A percentile compares a stretch with the other conserved stretches of the same genome.
phyloP scores from a whole-genome alignment of 2,888 invertebrate genomes.

The Drosophila meridionalis region DNA sequence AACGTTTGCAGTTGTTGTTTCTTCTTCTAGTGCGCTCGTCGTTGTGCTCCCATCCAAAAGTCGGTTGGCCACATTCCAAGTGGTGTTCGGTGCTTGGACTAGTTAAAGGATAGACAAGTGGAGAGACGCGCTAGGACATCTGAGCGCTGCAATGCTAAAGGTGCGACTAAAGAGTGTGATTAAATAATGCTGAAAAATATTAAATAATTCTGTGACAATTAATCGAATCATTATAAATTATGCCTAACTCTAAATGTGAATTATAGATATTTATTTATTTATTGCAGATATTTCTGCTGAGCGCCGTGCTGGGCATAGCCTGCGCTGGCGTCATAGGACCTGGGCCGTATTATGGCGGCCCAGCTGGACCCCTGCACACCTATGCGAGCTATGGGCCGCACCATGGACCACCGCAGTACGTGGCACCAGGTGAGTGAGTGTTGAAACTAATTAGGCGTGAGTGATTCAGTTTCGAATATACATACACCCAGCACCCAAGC shows the following conservation, averaged over 20 bases:
- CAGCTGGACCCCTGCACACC: conserved; percentile 63
- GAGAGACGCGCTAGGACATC: conserved; percentile 54
- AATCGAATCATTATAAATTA: background rate
- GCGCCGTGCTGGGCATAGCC: conserved; percentile 72
- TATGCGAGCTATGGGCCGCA: conserved; percentile 76
- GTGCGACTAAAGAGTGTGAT: conserved; percentile 48
- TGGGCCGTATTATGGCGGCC: conserved; percentile 71
- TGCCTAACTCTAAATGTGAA: background rate
- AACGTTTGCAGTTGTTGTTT: conserved; percentile 72
- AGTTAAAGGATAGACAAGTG: conserved; percentile 50
- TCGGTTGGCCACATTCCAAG: conserved; percentile 47
- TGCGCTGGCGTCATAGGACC: conserved; percentile 80
- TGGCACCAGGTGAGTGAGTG: conserved; percentile 66
- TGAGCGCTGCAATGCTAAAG: conserved; percentile 77
- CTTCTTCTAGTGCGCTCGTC: conserved; percentile 54
- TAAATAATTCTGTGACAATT: background rate
- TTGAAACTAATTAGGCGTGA: too few species aligned
- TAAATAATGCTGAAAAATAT: background rate
- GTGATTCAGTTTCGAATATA: background rate
- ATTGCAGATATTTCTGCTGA: conserved; percentile 73
- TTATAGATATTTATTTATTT: background rate
- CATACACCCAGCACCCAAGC: conserved; percentile 64
- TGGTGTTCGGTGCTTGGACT: conserved; percentile 53
- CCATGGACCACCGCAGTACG: conserved; percentile 64
- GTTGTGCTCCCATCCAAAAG: conserved; percentile 38